A percentile compares a stretch with the other conserved stretches of the same genome.
Evolutionary conservation across 2,797 vertebrate genomes (phyloP).

Genomic region (Alectoris magna): DNA sequence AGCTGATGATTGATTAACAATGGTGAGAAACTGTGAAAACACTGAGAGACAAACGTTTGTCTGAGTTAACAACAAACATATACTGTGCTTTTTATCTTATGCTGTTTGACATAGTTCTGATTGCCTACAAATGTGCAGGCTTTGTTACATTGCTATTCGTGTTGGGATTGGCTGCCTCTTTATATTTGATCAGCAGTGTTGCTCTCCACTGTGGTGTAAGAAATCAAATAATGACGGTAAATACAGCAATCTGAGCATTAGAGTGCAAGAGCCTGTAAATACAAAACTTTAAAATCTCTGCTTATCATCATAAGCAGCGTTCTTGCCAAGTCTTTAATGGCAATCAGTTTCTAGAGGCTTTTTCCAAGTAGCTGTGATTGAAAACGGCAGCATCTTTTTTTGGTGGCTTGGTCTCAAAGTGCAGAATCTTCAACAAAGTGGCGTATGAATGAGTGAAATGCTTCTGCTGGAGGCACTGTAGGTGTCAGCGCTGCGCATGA

Average conservation of each 20-base stretch:
- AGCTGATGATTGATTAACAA: constrained; percentile 1
- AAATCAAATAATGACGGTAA: constrained; percentile 27
- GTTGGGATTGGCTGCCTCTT: constrained; percentile 8
- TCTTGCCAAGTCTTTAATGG: constrained; percentile 49
- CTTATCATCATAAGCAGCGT: constrained; percentile 49
- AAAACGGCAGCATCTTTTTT: constrained; percentile 11
- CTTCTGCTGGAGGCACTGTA: background rate
- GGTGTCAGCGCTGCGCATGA: background rate
- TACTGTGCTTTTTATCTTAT: constrained; percentile 1
- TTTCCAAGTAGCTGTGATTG: constrained; percentile 31
- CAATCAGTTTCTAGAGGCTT: constrained; percentile 38
- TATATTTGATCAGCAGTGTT: background rate
- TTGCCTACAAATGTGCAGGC: constrained; percentile 54
- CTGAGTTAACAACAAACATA: constrained; percentile 18
- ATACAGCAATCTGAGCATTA: background rate
- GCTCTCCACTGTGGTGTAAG: constrained; percentile 1
- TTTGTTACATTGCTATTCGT: constrained; percentile 30
- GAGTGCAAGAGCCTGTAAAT: constrained; percentile 11
- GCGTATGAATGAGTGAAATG: background rate
- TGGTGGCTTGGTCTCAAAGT: background rate
- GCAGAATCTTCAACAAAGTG: background rate
- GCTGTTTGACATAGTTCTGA: constrained; percentile 32
- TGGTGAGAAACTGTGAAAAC: constrained; percentile 11
- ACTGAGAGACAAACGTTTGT: background rate
- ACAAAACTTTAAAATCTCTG: constrained; percentile 25